These are phyloP conservation scores for Himalopsyche anomala DNA, from an alignment of 2,888 invertebrate species.

Conservation along the genomic window DNA sequence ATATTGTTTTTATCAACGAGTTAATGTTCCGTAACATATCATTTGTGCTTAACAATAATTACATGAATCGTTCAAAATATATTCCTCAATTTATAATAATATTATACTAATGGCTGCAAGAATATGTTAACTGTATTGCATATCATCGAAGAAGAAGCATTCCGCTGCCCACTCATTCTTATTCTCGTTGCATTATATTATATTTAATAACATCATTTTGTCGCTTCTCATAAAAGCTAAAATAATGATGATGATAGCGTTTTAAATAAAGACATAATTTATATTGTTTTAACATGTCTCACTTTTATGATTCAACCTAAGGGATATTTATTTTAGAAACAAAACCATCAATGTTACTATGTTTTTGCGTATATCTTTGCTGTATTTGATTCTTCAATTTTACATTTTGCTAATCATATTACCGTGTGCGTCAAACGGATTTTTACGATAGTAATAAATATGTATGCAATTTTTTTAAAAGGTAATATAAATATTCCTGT, in stretches of 20 bases:
- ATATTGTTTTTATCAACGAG: no score
- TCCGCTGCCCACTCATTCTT: slow-evolving; percentile 31
- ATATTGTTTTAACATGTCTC: slow-evolving; percentile 3
- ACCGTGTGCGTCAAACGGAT: no score
- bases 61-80: slow-evolving; percentile 4
- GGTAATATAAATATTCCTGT: no score
- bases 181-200: neutral
- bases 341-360: neutral
- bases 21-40: neutral
- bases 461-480: no score
- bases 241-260: slow-evolving; percentile 36
- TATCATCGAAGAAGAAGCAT: slow-evolving; percentile 14
- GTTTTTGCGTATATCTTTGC: no score
- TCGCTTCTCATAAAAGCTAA: neutral
- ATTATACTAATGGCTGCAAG: slow-evolving; percentile 48
- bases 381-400: no score
- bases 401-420: no score
- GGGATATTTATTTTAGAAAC: slow-evolving; percentile 7
- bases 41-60: slow-evolving; percentile 44
- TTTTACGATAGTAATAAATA: no score
- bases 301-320: neutral
- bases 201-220: slow-evolving; percentile 24
- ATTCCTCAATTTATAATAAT: slow-evolving; percentile 41
- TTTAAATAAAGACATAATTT: slow-evolving; percentile 49
- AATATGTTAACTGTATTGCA: slow-evolving; percentile 46